Evolutionary conservation across 2,797 vertebrate species (phyloP).

Genomic region (Mus caroli): DNA sequence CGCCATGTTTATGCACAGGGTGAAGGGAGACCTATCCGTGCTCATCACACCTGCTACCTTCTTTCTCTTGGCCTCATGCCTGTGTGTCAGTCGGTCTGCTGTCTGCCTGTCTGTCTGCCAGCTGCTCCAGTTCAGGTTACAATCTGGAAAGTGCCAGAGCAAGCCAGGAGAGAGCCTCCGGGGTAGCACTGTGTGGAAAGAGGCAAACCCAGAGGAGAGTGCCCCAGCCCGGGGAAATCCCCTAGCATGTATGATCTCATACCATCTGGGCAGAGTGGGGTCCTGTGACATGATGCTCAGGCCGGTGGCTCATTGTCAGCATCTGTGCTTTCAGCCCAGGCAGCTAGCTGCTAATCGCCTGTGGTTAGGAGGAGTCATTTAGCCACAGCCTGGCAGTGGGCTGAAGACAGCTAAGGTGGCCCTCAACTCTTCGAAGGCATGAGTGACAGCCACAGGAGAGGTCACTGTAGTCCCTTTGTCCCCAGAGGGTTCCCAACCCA

Average conservation of each 20-base stretch:
- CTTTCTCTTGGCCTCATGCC: neutral
- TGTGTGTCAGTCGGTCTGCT: neutral
- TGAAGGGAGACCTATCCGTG: conserved; percentile 84
- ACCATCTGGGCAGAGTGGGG: neutral
- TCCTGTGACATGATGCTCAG: neutral
- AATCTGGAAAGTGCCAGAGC: neutral
- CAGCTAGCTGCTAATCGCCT: neutral
- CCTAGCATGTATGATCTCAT: neutral
- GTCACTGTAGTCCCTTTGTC: rapidly evolving
- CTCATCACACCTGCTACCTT: rapidly evolving
- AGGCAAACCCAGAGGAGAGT: neutral
- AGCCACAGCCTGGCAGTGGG: neutral
- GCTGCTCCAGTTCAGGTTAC: neutral
- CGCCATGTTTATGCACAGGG: conserved; percentile 88
- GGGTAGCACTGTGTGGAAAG: rapidly evolving
- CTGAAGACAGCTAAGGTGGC: neutral
- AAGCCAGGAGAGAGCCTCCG: too few species aligned
- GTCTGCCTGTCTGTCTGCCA: neutral
- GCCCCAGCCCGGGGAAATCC: neutral
- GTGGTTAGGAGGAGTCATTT: rapidly evolving
- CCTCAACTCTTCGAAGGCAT: too few species aligned
- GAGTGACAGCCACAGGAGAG: neutral
- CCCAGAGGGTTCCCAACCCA: neutral
- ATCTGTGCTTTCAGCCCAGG: neutral
- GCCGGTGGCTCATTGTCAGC: neutral